Evolutionary conservation across 2,888 invertebrate species (phyloP).

Genomic region (Beris chalybata): DNA sequence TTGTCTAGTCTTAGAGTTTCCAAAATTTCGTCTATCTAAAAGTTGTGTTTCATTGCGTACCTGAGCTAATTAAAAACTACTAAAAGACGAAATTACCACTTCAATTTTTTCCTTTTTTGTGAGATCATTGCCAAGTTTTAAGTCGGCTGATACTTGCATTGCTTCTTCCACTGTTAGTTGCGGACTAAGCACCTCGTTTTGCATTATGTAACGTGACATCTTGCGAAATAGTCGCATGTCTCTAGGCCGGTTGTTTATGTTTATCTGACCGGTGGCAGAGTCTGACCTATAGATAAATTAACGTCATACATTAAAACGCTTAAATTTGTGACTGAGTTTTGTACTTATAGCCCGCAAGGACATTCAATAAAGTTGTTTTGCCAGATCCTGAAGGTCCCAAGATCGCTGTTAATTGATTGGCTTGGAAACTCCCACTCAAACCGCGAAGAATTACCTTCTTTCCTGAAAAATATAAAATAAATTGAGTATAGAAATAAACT

Average conservation of each 20-base stretch:
- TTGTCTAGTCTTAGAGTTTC: constrained; percentile 74
- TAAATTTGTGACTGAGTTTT: constrained; percentile 42
- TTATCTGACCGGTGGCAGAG: constrained; percentile 72
- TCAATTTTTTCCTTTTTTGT: constrained; percentile 65
- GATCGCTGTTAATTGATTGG: constrained; percentile 87
- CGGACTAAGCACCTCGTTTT: constrained; percentile 83
- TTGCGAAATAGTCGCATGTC: constrained; percentile 79
- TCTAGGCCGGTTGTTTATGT: constrained; percentile 76
- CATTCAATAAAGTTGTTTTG: constrained; percentile 86
- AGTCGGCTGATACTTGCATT: constrained; percentile 85
- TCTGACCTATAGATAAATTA: constrained; percentile 59
- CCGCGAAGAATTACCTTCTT: constrained; percentile 77
- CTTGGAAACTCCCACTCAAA: constrained; percentile 80
- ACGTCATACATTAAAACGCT: background rate
- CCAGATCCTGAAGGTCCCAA: constrained; percentile 93
- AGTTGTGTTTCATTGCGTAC: constrained; percentile 38
- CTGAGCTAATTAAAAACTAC: background rate
- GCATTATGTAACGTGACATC: constrained; percentile 95
- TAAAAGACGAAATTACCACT: constrained; percentile 61
- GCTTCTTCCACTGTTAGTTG: constrained; percentile 85
- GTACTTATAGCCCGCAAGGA: constrained; percentile 91
- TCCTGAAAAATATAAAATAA: constrained; percentile 59
- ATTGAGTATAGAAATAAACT: background rate
- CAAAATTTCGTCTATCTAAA: constrained; percentile 84
- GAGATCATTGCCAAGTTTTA: constrained; percentile 77